Evolutionary conservation across 1,140 invertebrate species (phyloP), one percentile per base, ranked within the genome.

Genomic region (Dufourea novaeangliae): DNA sequence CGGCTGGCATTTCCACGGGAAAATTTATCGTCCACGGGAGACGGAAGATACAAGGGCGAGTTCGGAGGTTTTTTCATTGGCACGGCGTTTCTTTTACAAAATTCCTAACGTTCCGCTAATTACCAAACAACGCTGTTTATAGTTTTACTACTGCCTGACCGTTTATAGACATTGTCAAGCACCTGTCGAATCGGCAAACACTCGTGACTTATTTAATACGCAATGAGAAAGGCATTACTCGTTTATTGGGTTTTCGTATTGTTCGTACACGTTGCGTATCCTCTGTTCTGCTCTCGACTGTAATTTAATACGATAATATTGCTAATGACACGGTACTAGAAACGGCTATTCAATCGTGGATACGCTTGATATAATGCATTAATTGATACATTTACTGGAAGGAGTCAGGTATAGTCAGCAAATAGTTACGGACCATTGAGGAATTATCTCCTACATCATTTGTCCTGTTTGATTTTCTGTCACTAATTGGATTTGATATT

Each of bases 21-120:
- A n/a, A 62, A 62, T 62, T 62, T 39, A 62, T 62, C 59, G 34
- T 39, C 34, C 20, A 62, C 59, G 34, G n/a, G 59, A 39, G 34
- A 62, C n/a, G 25, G 34, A 39, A 39, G 34, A 39, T 62, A 39
- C 34, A 14, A 34, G 34, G 3, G n/a, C 32, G 32, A 20, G 22
- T 61, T 61, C 32, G 10, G 57, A 59, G 57, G 34, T 34, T 37
- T 61, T 32, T 61, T 10, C 17, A 10, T 12, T 8, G 20, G 20
- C 17, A 20, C 32, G 8, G n/a, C 22, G 8, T 37, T 22, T 8
- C 11, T 37, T 61, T 61, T 10, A 37, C 12, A 4, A 17, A 22
- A 37, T 37, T 34, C 0, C 17, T 11, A 39, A 62, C 34, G n/a
- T 34, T 62, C 10, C 59, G 34, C n/a, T 8, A 20, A 39, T 62